These are phyloP conservation scores for Mesocricetus auratus DNA, from an alignment of 2,113 vertebrate genomes.

Conservation along the genomic window DNA sequence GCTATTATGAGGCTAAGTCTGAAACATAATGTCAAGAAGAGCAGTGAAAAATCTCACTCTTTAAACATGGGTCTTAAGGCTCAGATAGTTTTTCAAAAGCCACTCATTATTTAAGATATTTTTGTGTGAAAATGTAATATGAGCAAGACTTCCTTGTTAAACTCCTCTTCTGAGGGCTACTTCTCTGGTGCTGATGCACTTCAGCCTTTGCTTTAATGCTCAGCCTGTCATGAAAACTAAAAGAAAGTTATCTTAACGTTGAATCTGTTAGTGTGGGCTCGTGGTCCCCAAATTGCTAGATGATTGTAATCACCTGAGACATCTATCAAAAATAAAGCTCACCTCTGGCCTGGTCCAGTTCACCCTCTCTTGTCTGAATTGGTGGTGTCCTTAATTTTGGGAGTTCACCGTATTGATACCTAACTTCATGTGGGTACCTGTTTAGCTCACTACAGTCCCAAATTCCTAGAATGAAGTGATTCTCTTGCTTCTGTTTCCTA, in stretches of 20 bases:
- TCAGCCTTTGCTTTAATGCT: conserved; percentile 31
- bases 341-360: neutral
- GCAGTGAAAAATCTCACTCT: conserved; percentile 17
- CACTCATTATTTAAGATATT: conserved; percentile 58
- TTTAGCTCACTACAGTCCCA: neutral
- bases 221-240: conserved; percentile 46
- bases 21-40: conserved; percentile 43
- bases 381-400: neutral
- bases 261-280: neutral
- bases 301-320: conserved; percentile 12
- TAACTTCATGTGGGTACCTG: neutral
- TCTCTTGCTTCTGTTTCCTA: neutral
- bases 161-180: conserved; percentile 39
- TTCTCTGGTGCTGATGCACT: neutral
- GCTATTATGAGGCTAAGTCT: conserved; percentile 10
- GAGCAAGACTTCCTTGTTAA: conserved; percentile 42
- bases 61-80: conserved; percentile 33
- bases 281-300: neutral
- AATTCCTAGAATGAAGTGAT: neutral
- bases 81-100: conserved; percentile 21
- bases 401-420: no score
- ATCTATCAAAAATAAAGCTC: neutral
- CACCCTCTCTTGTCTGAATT: neutral
- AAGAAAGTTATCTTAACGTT: neutral
- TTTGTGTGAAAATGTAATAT: conserved; percentile 52